phyloP scores from a whole-genome alignment of 2,888 invertebrate genomes.

The Ariolimax columbianus region DNA sequence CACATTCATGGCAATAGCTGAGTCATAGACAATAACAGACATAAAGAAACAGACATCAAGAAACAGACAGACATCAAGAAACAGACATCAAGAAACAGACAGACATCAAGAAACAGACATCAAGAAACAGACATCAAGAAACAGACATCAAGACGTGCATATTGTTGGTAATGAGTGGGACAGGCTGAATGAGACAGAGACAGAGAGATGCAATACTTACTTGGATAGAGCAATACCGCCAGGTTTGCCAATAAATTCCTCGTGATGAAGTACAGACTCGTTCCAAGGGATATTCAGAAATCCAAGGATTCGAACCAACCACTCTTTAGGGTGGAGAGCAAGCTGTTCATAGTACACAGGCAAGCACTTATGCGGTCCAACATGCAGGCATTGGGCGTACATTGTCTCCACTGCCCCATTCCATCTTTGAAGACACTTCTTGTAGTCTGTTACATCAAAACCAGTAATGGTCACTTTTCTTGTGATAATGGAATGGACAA shows the following conservation, averaged over 20 bases:
- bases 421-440: conserved; percentile 96
- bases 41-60: too few relatives aligned
- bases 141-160: neutral
- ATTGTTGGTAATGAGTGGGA: neutral
- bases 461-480: conserved; percentile 93
- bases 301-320: conserved; percentile 90
- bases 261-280: conserved; percentile 96
- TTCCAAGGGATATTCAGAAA: conserved; percentile 96
- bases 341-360: conserved; percentile 97
- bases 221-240: conserved; percentile 96
- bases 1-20: too few relatives aligned
- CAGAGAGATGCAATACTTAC: conserved; percentile 81
- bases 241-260: conserved; percentile 95
- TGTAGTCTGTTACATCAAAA: conserved; percentile 94
- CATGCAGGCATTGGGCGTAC: conserved; percentile 80
- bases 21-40: too few relatives aligned
- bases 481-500: conserved; percentile 98
- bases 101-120: too few relatives aligned
- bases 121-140: neutral
- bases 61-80: too few relatives aligned
- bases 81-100: too few relatives aligned
- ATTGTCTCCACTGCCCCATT: conserved; percentile 95
- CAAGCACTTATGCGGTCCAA: conserved; percentile 84
- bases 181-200: neutral
- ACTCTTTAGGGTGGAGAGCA: conserved; percentile 92